Conservation (phyloP, 2,113 vertebrate species). For the Martes martes region DNA sequence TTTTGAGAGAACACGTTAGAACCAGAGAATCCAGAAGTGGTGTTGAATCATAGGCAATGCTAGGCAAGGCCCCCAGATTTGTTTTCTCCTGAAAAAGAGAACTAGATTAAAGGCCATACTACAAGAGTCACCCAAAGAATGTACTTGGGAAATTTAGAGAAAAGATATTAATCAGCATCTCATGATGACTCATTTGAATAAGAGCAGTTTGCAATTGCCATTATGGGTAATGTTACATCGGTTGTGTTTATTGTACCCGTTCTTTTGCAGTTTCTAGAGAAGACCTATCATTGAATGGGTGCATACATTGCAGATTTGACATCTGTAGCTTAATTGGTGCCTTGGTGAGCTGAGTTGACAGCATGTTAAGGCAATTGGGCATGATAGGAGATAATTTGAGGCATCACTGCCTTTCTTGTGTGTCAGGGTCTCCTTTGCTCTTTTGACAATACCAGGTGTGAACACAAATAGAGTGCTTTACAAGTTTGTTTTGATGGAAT, state of each 20-base stretch:
- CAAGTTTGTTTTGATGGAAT: neutral
- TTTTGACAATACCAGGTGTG: neutral
- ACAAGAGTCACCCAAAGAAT: neutral
- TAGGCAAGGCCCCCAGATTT: neutral
- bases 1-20: neutral
- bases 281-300: neutral
- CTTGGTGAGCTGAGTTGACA: neutral
- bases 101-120: neutral
- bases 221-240: neutral
- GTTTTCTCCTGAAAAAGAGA: neutral
- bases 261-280: neutral
- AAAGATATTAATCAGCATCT: neutral
- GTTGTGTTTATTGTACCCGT: neutral
- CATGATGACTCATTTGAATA: neutral
- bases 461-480: neutral
- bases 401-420: neutral
- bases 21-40: neutral
- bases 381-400: neutral
- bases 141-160: neutral
- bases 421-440: neutral
- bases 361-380: neutral
- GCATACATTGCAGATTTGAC: neutral
- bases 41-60: neutral
- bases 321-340: neutral
- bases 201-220: neutral